phyloP scores from a whole-genome alignment of 1,140 invertebrate genomes.

The Dreissena rostriformis region DNA sequence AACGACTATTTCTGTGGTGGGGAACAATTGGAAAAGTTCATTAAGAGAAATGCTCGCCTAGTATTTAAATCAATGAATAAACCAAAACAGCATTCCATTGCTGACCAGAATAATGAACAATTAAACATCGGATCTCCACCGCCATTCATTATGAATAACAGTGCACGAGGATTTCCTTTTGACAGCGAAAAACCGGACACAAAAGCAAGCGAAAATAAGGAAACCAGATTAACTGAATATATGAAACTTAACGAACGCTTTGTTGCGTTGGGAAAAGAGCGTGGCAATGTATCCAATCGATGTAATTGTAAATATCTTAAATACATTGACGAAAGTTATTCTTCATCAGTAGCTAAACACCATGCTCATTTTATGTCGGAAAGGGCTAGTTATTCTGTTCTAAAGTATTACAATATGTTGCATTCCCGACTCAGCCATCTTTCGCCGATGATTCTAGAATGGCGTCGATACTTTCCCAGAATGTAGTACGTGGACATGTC shows the following conservation, averaged over 20 bases:
- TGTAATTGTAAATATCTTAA: constrained; percentile 20
- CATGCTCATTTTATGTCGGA: constrained; percentile 30
- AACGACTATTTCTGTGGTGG: constrained; percentile 63
- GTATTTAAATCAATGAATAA: background rate
- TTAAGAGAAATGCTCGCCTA: constrained; percentile 36
- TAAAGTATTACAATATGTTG: constrained; percentile 52
- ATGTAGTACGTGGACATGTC: constrained; percentile 62
- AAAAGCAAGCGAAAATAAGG: too few species aligned
- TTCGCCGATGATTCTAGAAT: constrained; percentile 28
- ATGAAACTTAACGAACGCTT: too few species aligned
- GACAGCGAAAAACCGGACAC: too few species aligned
- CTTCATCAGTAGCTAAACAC: constrained; percentile 13
- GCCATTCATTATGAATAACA: too few species aligned
- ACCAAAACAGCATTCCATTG: too few species aligned
- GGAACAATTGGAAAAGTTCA: constrained; percentile 26
- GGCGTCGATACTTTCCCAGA: constrained; percentile 55
- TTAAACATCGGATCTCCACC: too few species aligned
- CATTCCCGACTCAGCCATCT: constrained; percentile 23
- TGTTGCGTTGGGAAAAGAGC: constrained; percentile 25
- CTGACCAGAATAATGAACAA: too few species aligned
- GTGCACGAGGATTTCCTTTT: too few species aligned
- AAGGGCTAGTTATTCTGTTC: constrained; percentile 28
- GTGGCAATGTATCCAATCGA: constrained; percentile 11
- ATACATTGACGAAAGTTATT: constrained; percentile 49
- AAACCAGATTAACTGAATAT: too few species aligned